These are phyloP conservation scores for Lepidurus arcticus DNA, from an alignment of 1,140 invertebrate species.

Conservation along the genomic window DNA sequence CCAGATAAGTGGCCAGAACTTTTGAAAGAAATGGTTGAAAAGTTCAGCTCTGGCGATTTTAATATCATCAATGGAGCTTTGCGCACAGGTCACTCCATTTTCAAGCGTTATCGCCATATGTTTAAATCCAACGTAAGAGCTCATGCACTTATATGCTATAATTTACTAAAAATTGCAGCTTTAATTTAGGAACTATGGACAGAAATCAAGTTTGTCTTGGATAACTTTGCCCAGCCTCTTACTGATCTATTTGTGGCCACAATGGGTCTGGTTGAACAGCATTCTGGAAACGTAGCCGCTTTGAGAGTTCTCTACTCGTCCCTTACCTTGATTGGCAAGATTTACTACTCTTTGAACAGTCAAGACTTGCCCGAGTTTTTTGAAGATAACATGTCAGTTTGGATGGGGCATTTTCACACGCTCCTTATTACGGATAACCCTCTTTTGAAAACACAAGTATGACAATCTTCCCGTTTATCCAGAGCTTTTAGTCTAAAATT, in stretches of 20 bases:
- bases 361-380: slow-evolving; percentile 95
- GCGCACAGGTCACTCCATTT: slow-evolving; percentile 89
- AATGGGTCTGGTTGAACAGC: slow-evolving; percentile 70
- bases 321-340: slow-evolving; percentile 83
- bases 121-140: slow-evolving; percentile 65
- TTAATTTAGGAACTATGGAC: slow-evolving; percentile 72
- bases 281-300: slow-evolving; percentile 70
- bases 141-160: not conserved
- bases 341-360: slow-evolving; percentile 93
- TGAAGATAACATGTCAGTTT: slow-evolving; percentile 90
- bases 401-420: slow-evolving; percentile 86
- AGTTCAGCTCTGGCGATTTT: slow-evolving; percentile 85
- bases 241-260: slow-evolving; percentile 85
- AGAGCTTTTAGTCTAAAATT: slow-evolving; percentile 34
- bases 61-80: slow-evolving; percentile 91
- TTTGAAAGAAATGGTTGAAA: slow-evolving; percentile 83
- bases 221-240: slow-evolving; percentile 85
- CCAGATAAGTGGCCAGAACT: slow-evolving; percentile 89
- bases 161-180: not conserved
- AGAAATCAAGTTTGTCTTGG: slow-evolving; percentile 94
- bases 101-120: slow-evolving; percentile 91
- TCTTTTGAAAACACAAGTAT: slow-evolving; percentile 55
- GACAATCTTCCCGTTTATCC: slow-evolving; percentile 37
- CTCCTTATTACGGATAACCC: slow-evolving; percentile 69
- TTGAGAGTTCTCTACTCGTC: slow-evolving; percentile 85